Conservation (phyloP, 2,797 vertebrate species). For the Chelon labrosus region DNA sequence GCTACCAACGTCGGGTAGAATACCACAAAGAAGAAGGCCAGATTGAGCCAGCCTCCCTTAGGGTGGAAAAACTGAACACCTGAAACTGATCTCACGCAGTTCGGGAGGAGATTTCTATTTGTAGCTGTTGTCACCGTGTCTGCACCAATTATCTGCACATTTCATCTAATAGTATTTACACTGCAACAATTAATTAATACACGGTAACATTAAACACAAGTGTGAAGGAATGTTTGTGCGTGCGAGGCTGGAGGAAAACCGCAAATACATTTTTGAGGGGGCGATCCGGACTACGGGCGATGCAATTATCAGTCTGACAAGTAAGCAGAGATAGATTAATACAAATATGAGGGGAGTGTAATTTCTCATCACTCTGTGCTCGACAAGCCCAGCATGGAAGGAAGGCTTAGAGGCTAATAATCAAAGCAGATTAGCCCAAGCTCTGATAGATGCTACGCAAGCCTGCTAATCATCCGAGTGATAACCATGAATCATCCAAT, state of each 20-base stretch:
- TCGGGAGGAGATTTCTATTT: slow-evolving; percentile 29
- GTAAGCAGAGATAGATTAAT: slow-evolving; percentile 73
- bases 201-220: background rate
- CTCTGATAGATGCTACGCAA: slow-evolving; percentile 71
- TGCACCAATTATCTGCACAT: slow-evolving; percentile 33
- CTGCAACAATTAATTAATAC: slow-evolving; percentile 20
- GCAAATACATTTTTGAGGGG: slow-evolving; percentile 25
- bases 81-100: slow-evolving; percentile 42
- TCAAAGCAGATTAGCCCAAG: slow-evolving; percentile 79
- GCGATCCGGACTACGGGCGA: slow-evolving; percentile 35
- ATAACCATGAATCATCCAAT: slow-evolving; percentile 80
- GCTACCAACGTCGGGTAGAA: background rate
- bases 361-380: slow-evolving; percentile 71
- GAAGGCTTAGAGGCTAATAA: slow-evolving; percentile 81
- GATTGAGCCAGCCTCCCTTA: slow-evolving; percentile 7
- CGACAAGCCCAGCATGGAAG: slow-evolving; percentile 71
- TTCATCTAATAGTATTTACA: slow-evolving; percentile 11
- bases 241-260: slow-evolving; percentile 12
- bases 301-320: slow-evolving; percentile 76
- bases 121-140: slow-evolving; percentile 24
- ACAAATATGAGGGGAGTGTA: slow-evolving; percentile 68
- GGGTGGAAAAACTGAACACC: slow-evolving; percentile 35
- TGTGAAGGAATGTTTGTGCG: slow-evolving; percentile 36
- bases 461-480: slow-evolving; percentile 73
- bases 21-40: background rate